Evolutionary conservation across 2,888 invertebrate genomes (phyloP), one percentile per base, ranked within the genome.

Genomic region (Callimorpha dominula): DNA sequence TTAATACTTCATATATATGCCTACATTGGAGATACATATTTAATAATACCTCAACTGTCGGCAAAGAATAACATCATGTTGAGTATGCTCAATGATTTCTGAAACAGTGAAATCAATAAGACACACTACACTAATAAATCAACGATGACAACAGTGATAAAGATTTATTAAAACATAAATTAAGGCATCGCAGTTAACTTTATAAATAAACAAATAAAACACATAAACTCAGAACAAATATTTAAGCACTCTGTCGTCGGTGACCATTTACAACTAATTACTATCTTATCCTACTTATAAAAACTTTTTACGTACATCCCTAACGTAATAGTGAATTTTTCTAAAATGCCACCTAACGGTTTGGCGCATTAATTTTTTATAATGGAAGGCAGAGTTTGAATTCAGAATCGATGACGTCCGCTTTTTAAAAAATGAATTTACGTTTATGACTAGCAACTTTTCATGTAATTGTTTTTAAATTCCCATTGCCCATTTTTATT

Each of bases 311-410:
- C 7, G 42, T 31, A 70, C 81, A 82, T 49, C 81, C 79, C 81
- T 81, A 69, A 31, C 11, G 12, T 1, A 1, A 8, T 74, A 69
- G 82, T 87, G 83, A 88, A 87, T 89, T 90, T 88, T 89, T 89
- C 77, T 88, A 79, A 81, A 82, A 60, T 80, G 85, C 82, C 86
- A 86, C 83, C 85, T 89, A 81, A 76, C 85, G 80, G 80, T 75
- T 82, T 78, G 76, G 42, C 76, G 73, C 81, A 82, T 83, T 50
- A 77, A 83, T 68, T 67, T 76, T 83, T 74, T 68, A 83, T 73
- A 81, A 78, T 74, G 79, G 57, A 81, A 52, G 66, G 70, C 70
- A 68, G 64, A 71, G 78, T 82, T 84, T 81, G 78, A 81, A 84
- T 79, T 84, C 81, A 74, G 79, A 82, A 82, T 81, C 52, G 54